Evolutionary conservation across 1,140 invertebrate genomes (phyloP).

Genomic region (Tyrophagus putrescentiae): DNA sequence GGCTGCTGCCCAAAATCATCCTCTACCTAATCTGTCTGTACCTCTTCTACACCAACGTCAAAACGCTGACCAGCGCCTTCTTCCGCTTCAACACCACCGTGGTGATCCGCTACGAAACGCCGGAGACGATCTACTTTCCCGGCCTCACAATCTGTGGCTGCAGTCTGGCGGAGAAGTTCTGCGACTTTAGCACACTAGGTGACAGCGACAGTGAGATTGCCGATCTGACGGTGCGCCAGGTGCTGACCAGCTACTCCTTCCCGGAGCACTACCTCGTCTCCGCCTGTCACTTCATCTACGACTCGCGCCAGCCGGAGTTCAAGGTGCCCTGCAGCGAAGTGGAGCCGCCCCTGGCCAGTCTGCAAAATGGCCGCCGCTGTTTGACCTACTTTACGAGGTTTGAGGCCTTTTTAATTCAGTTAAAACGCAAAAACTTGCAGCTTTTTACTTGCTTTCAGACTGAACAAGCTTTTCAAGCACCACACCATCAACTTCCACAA

Average conservation of each 20-base stretch:
- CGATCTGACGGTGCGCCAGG: neutral
- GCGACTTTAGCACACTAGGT: no score
- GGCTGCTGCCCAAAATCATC: neutral
- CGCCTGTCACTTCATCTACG: neutral
- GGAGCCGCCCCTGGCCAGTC: neutral
- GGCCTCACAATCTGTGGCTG: neutral
- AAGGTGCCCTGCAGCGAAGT: no score
- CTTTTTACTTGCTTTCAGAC: no score
- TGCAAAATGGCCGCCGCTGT: slow-evolving; percentile 7
- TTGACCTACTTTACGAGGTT: slow-evolving; percentile 1
- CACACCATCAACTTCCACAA: neutral
- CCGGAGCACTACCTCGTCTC: neutral
- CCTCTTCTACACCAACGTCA: neutral
- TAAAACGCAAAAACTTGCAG: no score
- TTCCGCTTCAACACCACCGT: neutral
- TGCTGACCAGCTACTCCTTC: neutral
- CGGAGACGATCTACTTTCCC: neutral
- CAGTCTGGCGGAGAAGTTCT: neutral
- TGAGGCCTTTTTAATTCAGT: no score
- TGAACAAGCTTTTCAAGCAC: neutral
- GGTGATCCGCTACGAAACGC: neutral
- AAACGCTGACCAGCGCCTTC: neutral
- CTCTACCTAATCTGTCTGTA: neutral
- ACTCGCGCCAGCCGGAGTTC: neutral
- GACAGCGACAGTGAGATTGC: neutral